Evolutionary conservation across 2,113 vertebrate genomes (phyloP).

Genomic region (Myrmecobius fasciatus): DNA sequence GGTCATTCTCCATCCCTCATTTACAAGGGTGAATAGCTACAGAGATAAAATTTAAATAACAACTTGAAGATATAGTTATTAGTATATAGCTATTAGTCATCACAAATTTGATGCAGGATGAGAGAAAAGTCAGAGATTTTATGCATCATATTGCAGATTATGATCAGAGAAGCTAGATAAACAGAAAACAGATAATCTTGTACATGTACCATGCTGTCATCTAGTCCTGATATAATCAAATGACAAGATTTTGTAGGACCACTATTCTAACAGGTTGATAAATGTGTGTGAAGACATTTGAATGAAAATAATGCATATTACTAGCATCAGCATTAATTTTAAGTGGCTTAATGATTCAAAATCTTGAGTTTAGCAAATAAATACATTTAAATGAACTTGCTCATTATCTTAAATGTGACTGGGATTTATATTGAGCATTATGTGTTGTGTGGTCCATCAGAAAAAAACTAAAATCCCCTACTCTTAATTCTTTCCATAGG

Average conservation of each 20-base stretch:
- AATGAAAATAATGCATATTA: neutral
- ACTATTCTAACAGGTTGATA: neutral
- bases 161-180: neutral
- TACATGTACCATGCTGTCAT: neutral
- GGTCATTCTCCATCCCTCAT: neutral
- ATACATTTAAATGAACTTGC: constrained; percentile 9
- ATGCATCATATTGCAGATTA: neutral
- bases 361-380: neutral
- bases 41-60: neutral
- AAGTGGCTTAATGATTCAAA: neutral
- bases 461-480: neutral
- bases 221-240: neutral
- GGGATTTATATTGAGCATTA: constrained; percentile 13
- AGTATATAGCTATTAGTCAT: neutral
- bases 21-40: neutral
- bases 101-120: neutral
- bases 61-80: too few relatives aligned
- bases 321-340: neutral
- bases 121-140: neutral
- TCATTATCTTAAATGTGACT: constrained; percentile 11
- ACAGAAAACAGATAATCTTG: neutral
- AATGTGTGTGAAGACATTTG: neutral
- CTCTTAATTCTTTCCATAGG: neutral
- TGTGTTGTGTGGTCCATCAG: neutral
- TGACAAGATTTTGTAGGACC: constrained; percentile 15